Base-by-base conservation (phyloP, 2,888 invertebrate genomes). In the Habroteleia sp. region DNA sequence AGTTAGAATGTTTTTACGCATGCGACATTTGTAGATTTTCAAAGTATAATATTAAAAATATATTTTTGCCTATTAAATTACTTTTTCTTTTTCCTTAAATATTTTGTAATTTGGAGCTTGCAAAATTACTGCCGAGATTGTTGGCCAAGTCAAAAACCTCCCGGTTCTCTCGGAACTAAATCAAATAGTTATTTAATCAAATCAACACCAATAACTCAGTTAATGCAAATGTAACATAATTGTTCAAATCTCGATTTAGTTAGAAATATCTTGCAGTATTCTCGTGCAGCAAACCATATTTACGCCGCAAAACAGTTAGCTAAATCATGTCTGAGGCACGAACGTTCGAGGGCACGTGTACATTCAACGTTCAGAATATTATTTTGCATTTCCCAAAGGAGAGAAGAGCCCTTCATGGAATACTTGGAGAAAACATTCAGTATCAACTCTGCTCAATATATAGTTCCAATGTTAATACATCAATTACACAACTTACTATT, bases 381-480 rank as follows among this genome's bases (percentile, higher is more conserved):
- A 84, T 84, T 84, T 83, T 83, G 81, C 83, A 83, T 81, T 79
- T 81, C 81, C 83, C 83, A 71, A 56, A 75, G 79, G 82, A 60
- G 68, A 60, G 56, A 37, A 73, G 54, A 52, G 44, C 44, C 52
- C 48, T 60, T 35, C 27, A 42, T 39, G 11, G 33, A 58, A 33
- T 31, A 69, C 65, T 76, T 60, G 58, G 31, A 65, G 52, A 54
- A 66, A 66, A 56, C 33, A 48, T 58, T 56, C 48, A 54, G 52
- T 52, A 52, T 31, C 20, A 17, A 27, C 14, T 41, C 10, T 1
- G n/a, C 6, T 54, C 27, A 33, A 50, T 54, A 46, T 10, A 37
- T 44, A 27, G 27, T 46, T 46, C 54, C 25, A 6, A 41, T 33
- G 16, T 17, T 31, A 39, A 41, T 29, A 3, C n/a, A 8, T 31